Conservation (phyloP, 2,113 vertebrate species). For the Hippoglossus stenolepis region DNA sequence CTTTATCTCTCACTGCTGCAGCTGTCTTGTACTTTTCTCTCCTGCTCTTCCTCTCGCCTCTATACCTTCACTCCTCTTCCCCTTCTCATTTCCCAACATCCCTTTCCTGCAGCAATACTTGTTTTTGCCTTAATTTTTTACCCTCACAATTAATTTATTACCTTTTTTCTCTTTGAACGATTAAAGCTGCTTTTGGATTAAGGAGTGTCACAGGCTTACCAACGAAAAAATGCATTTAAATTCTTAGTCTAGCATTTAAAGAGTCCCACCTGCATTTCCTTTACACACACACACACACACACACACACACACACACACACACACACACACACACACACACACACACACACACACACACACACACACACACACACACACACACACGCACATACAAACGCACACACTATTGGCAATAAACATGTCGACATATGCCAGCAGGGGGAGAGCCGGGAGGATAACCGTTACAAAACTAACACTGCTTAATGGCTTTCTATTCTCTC, state of each 20-base stretch:
- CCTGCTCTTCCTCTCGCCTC: not conserved
- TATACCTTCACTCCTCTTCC: not conserved
- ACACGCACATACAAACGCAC: slow-evolving; percentile 27
- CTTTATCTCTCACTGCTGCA: slow-evolving; percentile 9
- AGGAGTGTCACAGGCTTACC: slow-evolving; percentile 31
- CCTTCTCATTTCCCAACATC: slow-evolving; percentile 5
- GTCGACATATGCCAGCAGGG: slow-evolving; percentile 60
- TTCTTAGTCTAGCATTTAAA: slow-evolving; percentile 35
- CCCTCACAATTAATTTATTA: slow-evolving; percentile 15
- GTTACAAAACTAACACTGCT: slow-evolving; percentile 78
- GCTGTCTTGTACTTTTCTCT: not conserved
- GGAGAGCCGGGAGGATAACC: slow-evolving; percentile 58
- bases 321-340: slow-evolving; percentile 29
- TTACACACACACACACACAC: too few relatives aligned
- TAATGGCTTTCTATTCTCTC: slow-evolving; percentile 74
- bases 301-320: slow-evolving; percentile 29
- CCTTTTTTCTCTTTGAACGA: slow-evolving; percentile 13
- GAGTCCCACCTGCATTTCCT: slow-evolving; percentile 22
- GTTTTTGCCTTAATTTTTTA: slow-evolving; percentile 22
- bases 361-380: slow-evolving; percentile 3
- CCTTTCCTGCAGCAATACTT: slow-evolving; percentile 18
- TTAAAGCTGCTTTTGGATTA: slow-evolving; percentile 53
- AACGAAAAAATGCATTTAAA: slow-evolving; percentile 41
- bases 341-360: slow-evolving; percentile 36
- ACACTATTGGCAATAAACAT: slow-evolving; percentile 53